These are phyloP conservation scores for Eupithecia vulgata DNA, from an alignment of 2,888 invertebrate species.

Conservation along the genomic window DNA sequence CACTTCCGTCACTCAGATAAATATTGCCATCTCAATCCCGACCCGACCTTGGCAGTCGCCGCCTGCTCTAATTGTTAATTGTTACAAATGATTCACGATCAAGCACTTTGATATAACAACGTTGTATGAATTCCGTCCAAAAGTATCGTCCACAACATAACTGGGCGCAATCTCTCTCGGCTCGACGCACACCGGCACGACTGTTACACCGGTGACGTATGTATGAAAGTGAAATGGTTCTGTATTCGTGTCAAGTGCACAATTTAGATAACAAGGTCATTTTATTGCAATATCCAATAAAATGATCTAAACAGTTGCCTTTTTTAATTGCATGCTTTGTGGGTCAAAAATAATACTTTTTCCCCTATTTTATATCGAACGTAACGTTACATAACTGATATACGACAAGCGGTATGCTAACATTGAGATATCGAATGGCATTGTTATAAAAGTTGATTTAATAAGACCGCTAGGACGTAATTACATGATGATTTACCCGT, in stretches of 20 bases:
- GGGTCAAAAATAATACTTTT: not conserved
- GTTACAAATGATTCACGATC: conserved; percentile 14
- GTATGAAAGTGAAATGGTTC: conserved; percentile 83
- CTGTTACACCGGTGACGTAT: conserved; percentile 65
- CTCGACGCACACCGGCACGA: conserved; percentile 50
- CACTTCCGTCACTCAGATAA: conserved; percentile 8
- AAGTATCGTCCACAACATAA: conserved; percentile 34
- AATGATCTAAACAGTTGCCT: conserved; percentile 43
- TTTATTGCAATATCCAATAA: conserved; percentile 75
- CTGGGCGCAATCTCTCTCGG: conserved; percentile 42
- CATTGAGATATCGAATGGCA: conserved; percentile 4
- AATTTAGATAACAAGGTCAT: conserved; percentile 83
- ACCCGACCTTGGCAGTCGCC: conserved; percentile 7
- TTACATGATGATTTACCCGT: not conserved
- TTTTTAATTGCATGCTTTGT: conserved; percentile 24
- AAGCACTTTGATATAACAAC: conserved; percentile 11
- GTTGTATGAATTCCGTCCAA: conserved; percentile 21
- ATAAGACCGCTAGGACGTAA: not conserved
- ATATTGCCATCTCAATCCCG: conserved; percentile 5
- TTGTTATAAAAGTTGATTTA: not conserved
- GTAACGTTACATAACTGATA: not conserved
- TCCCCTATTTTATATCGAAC: not conserved
- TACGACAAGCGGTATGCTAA: not conserved
- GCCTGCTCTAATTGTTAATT: conserved; percentile 12
- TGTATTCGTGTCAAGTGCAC: conserved; percentile 83